Base-by-base conservation (phyloP, 2,113 vertebrate species). In the Halichoerus grypus region DNA sequence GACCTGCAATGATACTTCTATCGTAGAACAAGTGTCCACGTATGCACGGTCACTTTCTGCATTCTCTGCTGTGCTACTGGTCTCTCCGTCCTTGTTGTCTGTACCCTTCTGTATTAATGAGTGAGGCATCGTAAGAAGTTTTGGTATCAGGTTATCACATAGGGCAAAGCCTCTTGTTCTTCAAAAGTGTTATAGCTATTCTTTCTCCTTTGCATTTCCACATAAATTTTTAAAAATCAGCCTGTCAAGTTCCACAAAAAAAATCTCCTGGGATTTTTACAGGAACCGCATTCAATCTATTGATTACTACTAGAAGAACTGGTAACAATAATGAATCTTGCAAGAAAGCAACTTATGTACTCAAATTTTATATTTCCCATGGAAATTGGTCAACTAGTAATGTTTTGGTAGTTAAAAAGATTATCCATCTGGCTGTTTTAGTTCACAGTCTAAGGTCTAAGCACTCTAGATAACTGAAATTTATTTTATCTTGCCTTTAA, bases 301-400 rank as follows among this genome's bases (percentile, higher is more conserved):
- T 57, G 16, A 63, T 46, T 59, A 79, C 15, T 19, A 74, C 5
- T 63, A 26, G 26, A 88, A 84, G 53, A 94, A 26, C 3, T 22
- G 63, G 7, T 31, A 63, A 55, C 11, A 42, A 84, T 24, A 72
- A 0, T 39, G 4, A 28, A 15, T 72, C 57, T 81, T 95, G 10
- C 5, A 93, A 80, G 33, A 12, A 39, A 94, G 21, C 28, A 88
- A 33, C n/a, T 81, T 88, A 88, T 36, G 4, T 63, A 67, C 0
- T 72, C 42, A 67, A 72, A 90, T 55, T 90, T 84, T 76, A 59
- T 42, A 91, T 88, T 90, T 67, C 76, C 51, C 55, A 61, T 16
- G 21, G 42, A 91, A 95, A 94, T 4, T 81, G 26, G 42, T 22
- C 92, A 89, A 74, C 22, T n/a, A 86, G 76, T 89, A 81, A 71